Evolutionary conservation across 2,888 invertebrate species (phyloP).

Genomic region (Eristalis arbustorum): DNA sequence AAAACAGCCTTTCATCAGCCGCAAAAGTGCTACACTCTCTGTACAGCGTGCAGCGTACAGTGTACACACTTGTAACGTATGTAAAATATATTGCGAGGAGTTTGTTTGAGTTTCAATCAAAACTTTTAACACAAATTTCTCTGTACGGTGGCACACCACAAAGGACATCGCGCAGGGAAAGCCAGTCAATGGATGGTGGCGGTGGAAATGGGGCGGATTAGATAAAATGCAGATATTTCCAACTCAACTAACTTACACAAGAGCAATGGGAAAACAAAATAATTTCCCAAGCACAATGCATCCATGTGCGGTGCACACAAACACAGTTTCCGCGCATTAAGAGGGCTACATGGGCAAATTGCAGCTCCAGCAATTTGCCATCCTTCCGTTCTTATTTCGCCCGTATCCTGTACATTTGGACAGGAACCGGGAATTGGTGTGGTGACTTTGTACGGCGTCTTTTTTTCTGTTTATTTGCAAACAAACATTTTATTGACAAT

Average conservation of each 20-base stretch:
- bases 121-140: slow-evolving; percentile 64
- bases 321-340: slow-evolving; percentile 43
- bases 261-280: slow-evolving; percentile 31
- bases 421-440: slow-evolving; percentile 59
- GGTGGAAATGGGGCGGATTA: background rate
- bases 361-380: slow-evolving; percentile 68
- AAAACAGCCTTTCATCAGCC: slow-evolving; percentile 33
- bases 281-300: slow-evolving; percentile 1
- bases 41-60: slow-evolving; percentile 20
- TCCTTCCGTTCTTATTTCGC: slow-evolving; percentile 57
- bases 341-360: slow-evolving; percentile 58
- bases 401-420: slow-evolving; percentile 55
- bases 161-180: slow-evolving; percentile 5
- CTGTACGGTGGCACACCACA: slow-evolving; percentile 42
- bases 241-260: slow-evolving; percentile 25
- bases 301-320: background rate
- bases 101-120: slow-evolving; percentile 69
- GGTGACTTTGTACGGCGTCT: slow-evolving; percentile 58
- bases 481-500: slow-evolving; percentile 69
- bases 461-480: slow-evolving; percentile 64
- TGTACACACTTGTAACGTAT: too few relatives aligned
- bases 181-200: slow-evolving; percentile 14
- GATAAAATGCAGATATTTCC: slow-evolving; percentile 51
- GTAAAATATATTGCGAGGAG: slow-evolving; percentile 1
- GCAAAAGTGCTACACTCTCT: slow-evolving; percentile 7